Percentiles rank a stretch among this genome's conserved stretches.
phyloP scores from a whole-genome alignment of 2,888 invertebrate species.

The Ferdinandea cuprea region DNA sequence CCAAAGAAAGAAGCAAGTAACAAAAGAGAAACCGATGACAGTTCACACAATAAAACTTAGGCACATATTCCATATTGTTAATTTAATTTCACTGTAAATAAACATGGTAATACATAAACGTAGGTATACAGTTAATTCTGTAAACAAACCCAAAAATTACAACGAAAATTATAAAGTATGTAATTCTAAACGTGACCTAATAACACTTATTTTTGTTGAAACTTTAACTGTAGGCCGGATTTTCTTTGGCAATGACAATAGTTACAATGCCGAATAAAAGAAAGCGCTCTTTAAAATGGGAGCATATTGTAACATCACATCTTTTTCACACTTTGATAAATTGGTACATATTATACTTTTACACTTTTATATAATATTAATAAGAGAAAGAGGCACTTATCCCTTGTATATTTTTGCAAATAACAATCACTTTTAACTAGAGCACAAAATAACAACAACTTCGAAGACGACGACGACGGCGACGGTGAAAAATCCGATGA shows the following conservation, averaged over 20 bases:
- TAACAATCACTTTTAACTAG: conserved; percentile 19
- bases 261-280: conserved; percentile 2
- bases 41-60: no score
- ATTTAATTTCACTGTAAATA: conserved; percentile 7
- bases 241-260: conserved; percentile 15
- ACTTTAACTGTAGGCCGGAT: conserved; percentile 1
- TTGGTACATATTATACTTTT: conserved; percentile 9
- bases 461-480: neutral
- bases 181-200: conserved; percentile 33
- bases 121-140: neutral
- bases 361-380: conserved; percentile 7
- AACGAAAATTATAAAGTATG: neutral
- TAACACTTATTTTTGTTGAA: conserved; percentile 33
- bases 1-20: neutral
- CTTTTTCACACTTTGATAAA: conserved; percentile 8
- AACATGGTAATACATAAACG: neutral
- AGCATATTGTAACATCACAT: conserved; percentile 9
- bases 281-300: conserved; percentile 9
- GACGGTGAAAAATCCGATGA: conserved; percentile 16
- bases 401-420: neutral
- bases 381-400: conserved; percentile 16
- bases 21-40: no score
- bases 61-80: conserved; percentile 3
- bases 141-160: conserved; percentile 6
- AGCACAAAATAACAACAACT: conserved; percentile 30